Conservation (phyloP, 2,888 invertebrate genomes). For the Adineta ricciae region DNA sequence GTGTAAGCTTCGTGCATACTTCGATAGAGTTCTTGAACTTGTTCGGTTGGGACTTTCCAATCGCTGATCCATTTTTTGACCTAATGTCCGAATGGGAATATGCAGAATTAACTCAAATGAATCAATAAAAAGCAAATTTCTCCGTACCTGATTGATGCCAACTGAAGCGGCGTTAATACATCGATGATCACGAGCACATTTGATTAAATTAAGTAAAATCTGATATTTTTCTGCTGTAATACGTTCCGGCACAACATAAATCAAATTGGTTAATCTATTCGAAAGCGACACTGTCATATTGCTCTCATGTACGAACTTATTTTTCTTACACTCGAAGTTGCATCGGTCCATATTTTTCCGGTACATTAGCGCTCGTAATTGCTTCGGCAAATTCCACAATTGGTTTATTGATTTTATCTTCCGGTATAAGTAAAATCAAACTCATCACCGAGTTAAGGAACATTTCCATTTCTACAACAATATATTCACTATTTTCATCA, state of each 20-base stretch:
- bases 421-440: constrained; percentile 22
- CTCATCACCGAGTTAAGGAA: constrained; percentile 32
- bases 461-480: constrained; percentile 32
- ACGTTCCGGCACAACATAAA: constrained; percentile 26
- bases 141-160: constrained; percentile 20
- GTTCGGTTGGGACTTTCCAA: constrained; percentile 23
- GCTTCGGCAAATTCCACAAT: constrained; percentile 22
- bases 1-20: constrained; percentile 26
- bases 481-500: neutral
- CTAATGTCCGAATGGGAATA: neutral
- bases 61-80: constrained; percentile 12
- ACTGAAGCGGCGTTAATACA: constrained; percentile 15
- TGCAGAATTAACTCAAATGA: too few relatives aligned
- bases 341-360: constrained; percentile 25
- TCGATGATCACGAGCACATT: constrained; percentile 23
- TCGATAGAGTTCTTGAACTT: constrained; percentile 29
- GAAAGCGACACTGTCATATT: neutral
- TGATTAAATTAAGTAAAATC: constrained; percentile 24
- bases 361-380: constrained; percentile 15
- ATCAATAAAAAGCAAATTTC: neutral
- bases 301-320: too few relatives aligned
- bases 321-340: constrained; percentile 25
- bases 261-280: neutral
- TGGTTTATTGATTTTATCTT: constrained; percentile 20
- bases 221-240: constrained; percentile 13